Evolutionary conservation across 2,797 vertebrate species (phyloP), one percentile per base, ranked within the genome.

Genomic region (Sebastes paucispinis): DNA sequence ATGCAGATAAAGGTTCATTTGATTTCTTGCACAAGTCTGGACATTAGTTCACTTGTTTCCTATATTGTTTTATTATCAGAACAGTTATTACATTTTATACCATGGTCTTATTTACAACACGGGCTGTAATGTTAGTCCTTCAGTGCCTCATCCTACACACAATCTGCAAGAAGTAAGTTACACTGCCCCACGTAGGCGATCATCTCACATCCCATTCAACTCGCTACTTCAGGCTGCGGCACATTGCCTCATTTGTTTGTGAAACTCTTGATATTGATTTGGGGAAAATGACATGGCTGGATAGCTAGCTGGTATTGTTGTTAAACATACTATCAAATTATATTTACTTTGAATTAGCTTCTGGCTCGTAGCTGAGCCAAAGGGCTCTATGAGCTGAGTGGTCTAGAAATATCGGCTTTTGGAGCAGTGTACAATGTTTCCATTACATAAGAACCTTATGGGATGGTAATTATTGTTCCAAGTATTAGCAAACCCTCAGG

Each of bases 1-100:
- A 97, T 98, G 95, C 97, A 99, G 92, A 96, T 98, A 1, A 98
- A 99, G 96, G 98, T 98, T 98, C 93, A 91, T 55, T 59, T 59
- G 18, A 11, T 32, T 70, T 63, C 2, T 63, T 69, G 3, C 2
- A 4, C 16, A 57, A n/a, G n/a, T 3, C 8, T 20, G 18, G 11
- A 62, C 3, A 59, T 73, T 5, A 5, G 9, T 27, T 32, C 3
- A 6, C 10, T 27, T 54, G 3, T 58, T 68, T 50, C 12, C 5
- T n/a, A 11, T 50, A 27, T n/a, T 9, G 13, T 71, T 55, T 55
- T 27, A 55, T 36, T 65, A 72, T 64, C 31, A 9, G 11, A 9
- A 36, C 24, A 75, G 27, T 43, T 39, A 9, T 36, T 50, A 13
- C 29, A 24, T 50, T n/a, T 52, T 52, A 52, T n/a, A 4, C 18